Base-by-base conservation (phyloP, 2,113 vertebrate species). In the Saccopteryx leptura region DNA sequence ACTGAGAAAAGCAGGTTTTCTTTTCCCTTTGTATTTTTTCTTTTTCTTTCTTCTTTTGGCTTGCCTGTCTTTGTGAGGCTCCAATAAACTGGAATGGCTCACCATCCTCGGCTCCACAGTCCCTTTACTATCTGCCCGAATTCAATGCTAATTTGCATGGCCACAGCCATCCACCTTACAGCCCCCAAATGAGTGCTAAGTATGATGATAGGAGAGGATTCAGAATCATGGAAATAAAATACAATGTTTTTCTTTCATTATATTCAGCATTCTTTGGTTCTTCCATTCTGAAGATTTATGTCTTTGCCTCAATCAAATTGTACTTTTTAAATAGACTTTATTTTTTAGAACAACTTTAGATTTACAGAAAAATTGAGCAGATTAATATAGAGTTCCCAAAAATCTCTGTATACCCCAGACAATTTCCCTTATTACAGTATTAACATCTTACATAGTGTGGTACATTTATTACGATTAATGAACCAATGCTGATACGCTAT, bases 231-330 rank as follows among this genome's bases (percentile, higher is more conserved):
- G 46, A 81, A 81, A 81, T 46, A 71, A 93, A 97, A 81, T 10
- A 78, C 26, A 76, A 31, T 84, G n/a, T 54, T 80, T 79, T 58
- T 69, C 50, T 52, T 79, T 87, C 14, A 58, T 88, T 63, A 86
- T 69, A 71, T 5, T 39, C 24, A 63, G 9, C n/a, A 31, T 88
- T 78, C 52, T 61, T 85, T 82, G 76, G 2, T 89, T 78, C 52
- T 86, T 61, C 91, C 48, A 89, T 85, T 94, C 24, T 68, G 69
- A 85, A 96, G 79, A 75, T 52, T 91, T n/a, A 14, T 84, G 58
- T 58, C 4, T 96, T 90, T 93, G 78, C 76, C 18, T 68, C n/a
- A 92, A 86, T 56, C 13, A 90, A 91, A 68, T 63, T 48, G 4
- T 87, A 78, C 21, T 93, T 85, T 84, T 74, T 31, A 54, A 84